Conservation (phyloP, 1,140 invertebrate genomes). For the Drosophila pachea region DNA sequence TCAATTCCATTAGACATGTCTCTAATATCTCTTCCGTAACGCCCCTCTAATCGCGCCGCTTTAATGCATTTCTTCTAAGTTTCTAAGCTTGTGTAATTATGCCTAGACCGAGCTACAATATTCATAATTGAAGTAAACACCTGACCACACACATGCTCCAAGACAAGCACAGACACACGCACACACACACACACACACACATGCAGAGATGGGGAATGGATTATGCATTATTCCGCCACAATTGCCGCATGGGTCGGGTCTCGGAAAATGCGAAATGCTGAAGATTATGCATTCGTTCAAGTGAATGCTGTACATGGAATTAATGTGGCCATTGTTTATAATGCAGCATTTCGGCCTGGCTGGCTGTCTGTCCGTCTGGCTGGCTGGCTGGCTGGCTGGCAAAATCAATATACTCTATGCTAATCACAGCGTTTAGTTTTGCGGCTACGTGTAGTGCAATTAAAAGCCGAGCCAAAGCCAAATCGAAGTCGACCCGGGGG, state of each 20-base stretch:
- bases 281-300: constrained; percentile 64
- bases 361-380: background rate
- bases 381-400: background rate
- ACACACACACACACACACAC: background rate
- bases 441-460: constrained; percentile 50
- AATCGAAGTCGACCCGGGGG: constrained; percentile 27
- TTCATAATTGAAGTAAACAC: constrained; percentile 22
- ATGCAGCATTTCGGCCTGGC: constrained; percentile 1
- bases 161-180: background rate
- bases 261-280: background rate
- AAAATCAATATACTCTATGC: constrained; percentile 41
- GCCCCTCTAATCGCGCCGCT: too few species aligned
- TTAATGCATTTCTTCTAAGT: too few species aligned
- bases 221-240: constrained; percentile 36
- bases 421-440: constrained; percentile 35
- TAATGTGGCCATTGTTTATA: constrained; percentile 22
- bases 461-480: constrained; percentile 32
- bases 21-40: too few species aligned
- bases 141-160: constrained; percentile 5
- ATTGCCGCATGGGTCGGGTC: constrained; percentile 11
- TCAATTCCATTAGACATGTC: too few species aligned
- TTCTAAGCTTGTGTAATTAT: constrained; percentile 1
- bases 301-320: constrained; percentile 41
- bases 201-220: constrained; percentile 1
- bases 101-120: background rate